Conservation (phyloP, 2,888 invertebrate genomes). For the Buathra laborator region DNA sequence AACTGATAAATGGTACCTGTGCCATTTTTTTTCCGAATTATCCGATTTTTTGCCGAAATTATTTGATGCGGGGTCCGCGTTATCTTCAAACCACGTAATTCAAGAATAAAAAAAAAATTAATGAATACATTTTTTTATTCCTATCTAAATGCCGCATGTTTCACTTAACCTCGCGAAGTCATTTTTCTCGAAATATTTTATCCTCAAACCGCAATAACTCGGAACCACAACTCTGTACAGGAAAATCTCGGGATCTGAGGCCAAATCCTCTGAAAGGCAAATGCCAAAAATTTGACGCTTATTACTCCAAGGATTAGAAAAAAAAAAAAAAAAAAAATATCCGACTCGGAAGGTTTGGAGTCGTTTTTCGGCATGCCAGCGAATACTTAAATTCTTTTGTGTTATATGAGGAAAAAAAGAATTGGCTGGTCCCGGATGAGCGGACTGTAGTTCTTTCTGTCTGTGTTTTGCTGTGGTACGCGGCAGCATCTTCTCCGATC, state of each 20-base stretch:
- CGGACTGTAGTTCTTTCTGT: not conserved
- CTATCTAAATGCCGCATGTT: no score
- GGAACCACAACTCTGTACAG: not conserved
- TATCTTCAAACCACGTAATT: no score
- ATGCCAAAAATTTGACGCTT: conserved; percentile 23
- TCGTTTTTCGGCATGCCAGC: conserved; percentile 19
- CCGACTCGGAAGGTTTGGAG: conserved; percentile 1
- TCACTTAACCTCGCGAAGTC: no score
- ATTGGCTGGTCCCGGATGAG: conserved; percentile 19
- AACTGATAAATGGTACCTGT: no score
- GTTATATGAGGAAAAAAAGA: conserved; percentile 26
- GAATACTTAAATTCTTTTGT: conserved; percentile 41
- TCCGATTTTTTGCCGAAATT: no score
- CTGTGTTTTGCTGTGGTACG: not conserved
- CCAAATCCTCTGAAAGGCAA: conserved; percentile 8
- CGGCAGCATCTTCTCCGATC: conserved; percentile 16
- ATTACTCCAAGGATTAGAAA: conserved; percentile 32
- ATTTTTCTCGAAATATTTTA: no score
- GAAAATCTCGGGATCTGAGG: not conserved
- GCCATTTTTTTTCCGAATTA: no score
- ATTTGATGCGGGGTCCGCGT: no score
- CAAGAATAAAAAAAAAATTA: no score
- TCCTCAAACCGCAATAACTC: not conserved
- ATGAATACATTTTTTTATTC: no score
- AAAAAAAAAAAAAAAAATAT: conserved; percentile 12